phyloP scores from a whole-genome alignment of 1,140 invertebrate species.

The Lasioglossum albipes region DNA sequence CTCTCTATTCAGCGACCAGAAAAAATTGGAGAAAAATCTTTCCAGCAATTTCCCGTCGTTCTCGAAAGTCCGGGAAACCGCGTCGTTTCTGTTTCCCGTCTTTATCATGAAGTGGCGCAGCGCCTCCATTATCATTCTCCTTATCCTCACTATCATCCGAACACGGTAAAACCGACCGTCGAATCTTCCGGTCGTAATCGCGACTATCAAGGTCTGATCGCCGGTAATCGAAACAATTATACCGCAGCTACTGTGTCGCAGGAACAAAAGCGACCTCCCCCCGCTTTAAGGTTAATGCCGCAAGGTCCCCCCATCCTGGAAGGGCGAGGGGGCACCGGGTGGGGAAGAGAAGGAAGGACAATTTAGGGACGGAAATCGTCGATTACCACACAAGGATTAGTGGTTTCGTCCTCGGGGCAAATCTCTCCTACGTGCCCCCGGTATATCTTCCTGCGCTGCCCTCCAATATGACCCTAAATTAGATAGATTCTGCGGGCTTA shows the following conservation, averaged over 20 bases:
- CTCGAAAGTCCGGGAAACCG: not conserved
- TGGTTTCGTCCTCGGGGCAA: slow-evolving; percentile 63
- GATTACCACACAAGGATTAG: slow-evolving; percentile 70
- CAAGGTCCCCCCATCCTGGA: slow-evolving; percentile 10
- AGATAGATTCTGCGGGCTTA: slow-evolving; percentile 60
- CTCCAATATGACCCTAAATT: slow-evolving; percentile 58
- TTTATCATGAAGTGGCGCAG: not conserved
- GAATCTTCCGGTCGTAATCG: not conserved
- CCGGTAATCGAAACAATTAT: slow-evolving; percentile 58
- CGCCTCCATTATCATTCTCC: not conserved
- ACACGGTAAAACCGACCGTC: not conserved
- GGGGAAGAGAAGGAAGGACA: slow-evolving; percentile 51
- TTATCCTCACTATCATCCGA: not conserved
- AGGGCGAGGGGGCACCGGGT: slow-evolving; percentile 29
- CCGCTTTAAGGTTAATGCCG: slow-evolving; percentile 52
- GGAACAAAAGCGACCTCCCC: slow-evolving; percentile 50
- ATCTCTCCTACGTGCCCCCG: slow-evolving; percentile 49
- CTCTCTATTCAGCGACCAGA: no score
- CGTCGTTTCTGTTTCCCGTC: not conserved
- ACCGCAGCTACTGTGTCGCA: slow-evolving; percentile 19
- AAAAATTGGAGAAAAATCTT: no score
- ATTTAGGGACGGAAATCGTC: slow-evolving; percentile 72
- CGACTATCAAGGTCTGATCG: not conserved
- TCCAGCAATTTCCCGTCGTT: no score
- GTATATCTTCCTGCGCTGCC: slow-evolving; percentile 54